phyloP scores from a whole-genome alignment of 2,113 vertebrate genomes.

The Diphyllodes magnificus region DNA sequence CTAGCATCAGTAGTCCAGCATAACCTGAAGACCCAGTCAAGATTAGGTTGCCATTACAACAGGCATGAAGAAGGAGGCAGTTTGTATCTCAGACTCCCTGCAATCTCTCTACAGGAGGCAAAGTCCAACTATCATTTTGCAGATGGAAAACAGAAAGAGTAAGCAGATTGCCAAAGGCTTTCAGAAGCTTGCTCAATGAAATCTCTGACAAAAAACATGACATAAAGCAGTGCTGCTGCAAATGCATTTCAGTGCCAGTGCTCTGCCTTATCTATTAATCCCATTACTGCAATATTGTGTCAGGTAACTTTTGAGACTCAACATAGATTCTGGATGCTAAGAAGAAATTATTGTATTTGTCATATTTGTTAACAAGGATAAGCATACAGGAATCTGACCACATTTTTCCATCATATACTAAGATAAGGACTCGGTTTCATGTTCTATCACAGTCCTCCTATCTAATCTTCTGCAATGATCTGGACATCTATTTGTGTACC shows the following conservation, averaged over 20 bases:
- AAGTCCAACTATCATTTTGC: slow-evolving; percentile 4
- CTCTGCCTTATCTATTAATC: neutral
- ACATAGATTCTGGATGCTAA: neutral
- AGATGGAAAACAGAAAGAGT: slow-evolving; percentile 52
- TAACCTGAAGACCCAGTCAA: neutral
- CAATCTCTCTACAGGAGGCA: neutral
- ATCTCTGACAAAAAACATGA: slow-evolving; percentile 34
- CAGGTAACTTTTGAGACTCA: neutral
- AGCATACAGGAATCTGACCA: neutral
- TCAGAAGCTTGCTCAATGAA: slow-evolving; percentile 26
- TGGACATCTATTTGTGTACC: neutral
- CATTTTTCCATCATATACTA: neutral
- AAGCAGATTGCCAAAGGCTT: slow-evolving; percentile 51
- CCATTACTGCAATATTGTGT: neutral
- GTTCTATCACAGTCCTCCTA: neutral
- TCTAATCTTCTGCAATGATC: neutral
- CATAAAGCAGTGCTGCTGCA: slow-evolving; percentile 12
- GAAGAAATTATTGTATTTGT: neutral
- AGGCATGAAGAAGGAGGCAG: neutral
- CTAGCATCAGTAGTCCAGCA: neutral
- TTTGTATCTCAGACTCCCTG: neutral
- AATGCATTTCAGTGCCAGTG: neutral
- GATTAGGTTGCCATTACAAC: neutral
- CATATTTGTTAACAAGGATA: neutral
- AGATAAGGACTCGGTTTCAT: accelerated